Evolutionary conservation across 2,113 vertebrate genomes (phyloP).

Genomic region (Bolborhynchus lineola): DNA sequence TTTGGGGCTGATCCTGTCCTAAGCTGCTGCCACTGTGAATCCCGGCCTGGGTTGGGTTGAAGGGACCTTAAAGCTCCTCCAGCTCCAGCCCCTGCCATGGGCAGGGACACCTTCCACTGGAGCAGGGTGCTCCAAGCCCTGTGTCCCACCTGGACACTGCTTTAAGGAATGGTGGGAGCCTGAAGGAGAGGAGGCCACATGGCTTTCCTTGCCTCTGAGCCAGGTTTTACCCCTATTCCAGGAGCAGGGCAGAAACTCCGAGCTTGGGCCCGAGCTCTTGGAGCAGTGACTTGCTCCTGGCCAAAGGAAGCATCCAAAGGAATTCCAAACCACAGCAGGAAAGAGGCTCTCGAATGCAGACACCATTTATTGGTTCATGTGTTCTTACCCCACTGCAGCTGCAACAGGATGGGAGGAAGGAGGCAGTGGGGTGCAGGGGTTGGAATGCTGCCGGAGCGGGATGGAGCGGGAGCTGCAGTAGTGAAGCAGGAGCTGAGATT

Average conservation of each 20-base stretch:
- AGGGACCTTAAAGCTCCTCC: not conserved
- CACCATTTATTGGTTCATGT: not conserved
- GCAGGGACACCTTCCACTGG: not conserved
- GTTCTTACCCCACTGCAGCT: not conserved
- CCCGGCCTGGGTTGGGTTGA: not conserved
- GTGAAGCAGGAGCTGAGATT: not conserved
- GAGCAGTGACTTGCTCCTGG: not conserved
- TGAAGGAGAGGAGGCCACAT: not conserved
- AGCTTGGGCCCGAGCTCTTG: not conserved
- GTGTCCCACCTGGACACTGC: not conserved
- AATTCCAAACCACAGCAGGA: not conserved
- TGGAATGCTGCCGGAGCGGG: not conserved
- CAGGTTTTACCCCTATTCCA: fast-evolving
- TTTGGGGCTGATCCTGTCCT: not conserved
- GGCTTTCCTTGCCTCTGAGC: not conserved
- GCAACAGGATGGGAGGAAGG: not conserved
- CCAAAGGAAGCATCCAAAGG: not conserved
- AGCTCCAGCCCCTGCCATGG: not conserved
- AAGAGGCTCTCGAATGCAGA: not conserved
- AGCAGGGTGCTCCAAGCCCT: not conserved
- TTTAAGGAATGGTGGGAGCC: not conserved
- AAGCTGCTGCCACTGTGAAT: not conserved
- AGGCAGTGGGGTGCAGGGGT: not conserved
- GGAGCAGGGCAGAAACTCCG: not conserved
- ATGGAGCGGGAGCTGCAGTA: not conserved